These are phyloP conservation scores for Acanthaster planci DNA, from an alignment of 35 echinoderm and acorn worm species.

Conservation along the genomic window DNA sequence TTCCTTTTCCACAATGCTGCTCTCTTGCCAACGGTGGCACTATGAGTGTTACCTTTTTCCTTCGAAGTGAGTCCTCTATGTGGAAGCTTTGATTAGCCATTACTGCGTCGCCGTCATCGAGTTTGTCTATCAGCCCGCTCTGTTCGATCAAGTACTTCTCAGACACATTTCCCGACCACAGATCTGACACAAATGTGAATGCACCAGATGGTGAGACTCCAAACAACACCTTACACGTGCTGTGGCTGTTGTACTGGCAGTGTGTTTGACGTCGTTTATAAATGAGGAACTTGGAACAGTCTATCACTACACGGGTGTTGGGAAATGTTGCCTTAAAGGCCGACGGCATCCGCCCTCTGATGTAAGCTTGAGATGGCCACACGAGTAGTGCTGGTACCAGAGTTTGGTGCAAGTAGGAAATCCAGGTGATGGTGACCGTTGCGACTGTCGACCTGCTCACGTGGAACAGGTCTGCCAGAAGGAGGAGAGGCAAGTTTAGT, in stretches of 20 bases:
- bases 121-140: constrained; percentile 32
- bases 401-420: constrained; percentile 46
- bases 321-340: constrained; percentile 40
- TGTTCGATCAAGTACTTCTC: constrained; percentile 52
- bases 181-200: constrained; percentile 48
- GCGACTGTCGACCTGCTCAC: constrained; percentile 29
- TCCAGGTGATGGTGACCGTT: constrained; percentile 44
- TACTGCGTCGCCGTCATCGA: constrained; percentile 55
- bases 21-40: constrained; percentile 53
- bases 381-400: constrained; percentile 40
- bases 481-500: constrained; percentile 19
- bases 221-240: constrained; percentile 55
- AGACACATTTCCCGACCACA: constrained; percentile 54
- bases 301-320: constrained; percentile 47
- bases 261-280: constrained; percentile 41
- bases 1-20: constrained; percentile 47
- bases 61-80: constrained; percentile 41
- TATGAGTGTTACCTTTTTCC: constrained; percentile 28
- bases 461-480: constrained; percentile 49
- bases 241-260: constrained; percentile 53
- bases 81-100: constrained; percentile 61
- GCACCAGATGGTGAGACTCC: constrained; percentile 46
- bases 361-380: constrained; percentile 44
- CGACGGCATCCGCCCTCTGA: constrained; percentile 33
- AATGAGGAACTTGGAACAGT: constrained; percentile 59